phyloP scores from a whole-genome alignment of 1,140 invertebrate genomes.

The Zelostemma sp. region DNA sequence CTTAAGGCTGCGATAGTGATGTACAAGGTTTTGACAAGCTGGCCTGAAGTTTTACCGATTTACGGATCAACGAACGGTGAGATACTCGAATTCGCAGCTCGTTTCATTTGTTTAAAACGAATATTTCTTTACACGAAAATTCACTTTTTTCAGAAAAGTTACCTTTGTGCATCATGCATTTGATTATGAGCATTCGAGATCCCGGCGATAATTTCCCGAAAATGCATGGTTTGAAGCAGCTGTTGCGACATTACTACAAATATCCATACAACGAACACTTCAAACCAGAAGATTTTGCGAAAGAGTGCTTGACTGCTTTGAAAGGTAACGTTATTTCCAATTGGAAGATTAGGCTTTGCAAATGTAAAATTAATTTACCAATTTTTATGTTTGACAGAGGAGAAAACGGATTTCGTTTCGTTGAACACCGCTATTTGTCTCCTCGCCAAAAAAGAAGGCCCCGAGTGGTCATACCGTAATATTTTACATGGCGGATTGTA shows the following conservation, averaged over 20 bases:
- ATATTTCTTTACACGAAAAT: neutral
- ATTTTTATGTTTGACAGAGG: constrained; percentile 33
- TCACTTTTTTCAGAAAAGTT: constrained; percentile 52
- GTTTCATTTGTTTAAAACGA: no score
- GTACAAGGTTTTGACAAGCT: constrained; percentile 51
- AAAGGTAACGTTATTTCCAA: constrained; percentile 36
- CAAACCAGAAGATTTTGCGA: constrained; percentile 17
- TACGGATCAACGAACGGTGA: constrained; percentile 46
- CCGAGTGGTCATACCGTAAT: constrained; percentile 54
- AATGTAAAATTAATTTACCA: neutral
- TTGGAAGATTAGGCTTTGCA: constrained; percentile 6
- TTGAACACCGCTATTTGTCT: constrained; percentile 53
- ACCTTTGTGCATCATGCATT: constrained; percentile 52
- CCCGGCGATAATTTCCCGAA: constrained; percentile 21
- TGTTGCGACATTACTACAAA: constrained; percentile 50
- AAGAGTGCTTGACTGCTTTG: constrained; percentile 44
- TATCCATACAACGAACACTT: constrained; percentile 44
- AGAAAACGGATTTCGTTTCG: constrained; percentile 26
- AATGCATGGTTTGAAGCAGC: constrained; percentile 41
- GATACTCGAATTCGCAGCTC: no score
- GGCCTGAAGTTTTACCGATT: constrained; percentile 63
- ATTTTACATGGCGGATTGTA: constrained; percentile 53
- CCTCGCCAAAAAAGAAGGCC: constrained; percentile 56
- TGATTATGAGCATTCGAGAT: constrained; percentile 29
- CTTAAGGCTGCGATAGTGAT: constrained; percentile 50